Percentiles rank a stretch among this genome's conserved stretches.
Evolutionary conservation across 2,797 vertebrate genomes (phyloP).

Genomic region (Cyprinella venusta): DNA sequence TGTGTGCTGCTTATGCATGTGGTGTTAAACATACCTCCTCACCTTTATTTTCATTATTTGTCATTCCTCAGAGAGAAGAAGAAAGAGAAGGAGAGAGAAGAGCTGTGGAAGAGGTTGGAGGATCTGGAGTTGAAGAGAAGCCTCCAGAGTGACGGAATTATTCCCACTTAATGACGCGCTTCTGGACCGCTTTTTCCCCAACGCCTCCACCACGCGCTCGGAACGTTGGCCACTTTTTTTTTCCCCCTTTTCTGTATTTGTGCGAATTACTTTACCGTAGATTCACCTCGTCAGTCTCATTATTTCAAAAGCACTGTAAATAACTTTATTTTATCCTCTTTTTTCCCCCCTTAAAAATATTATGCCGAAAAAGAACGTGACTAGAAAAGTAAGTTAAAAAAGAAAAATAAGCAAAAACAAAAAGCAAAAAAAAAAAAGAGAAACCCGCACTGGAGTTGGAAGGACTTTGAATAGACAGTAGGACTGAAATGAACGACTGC

Average conservation of each 20-base stretch:
- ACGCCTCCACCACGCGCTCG: slow-evolving; percentile 46
- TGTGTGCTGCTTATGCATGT: background rate
- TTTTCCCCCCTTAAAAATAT: slow-evolving; percentile 78
- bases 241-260: slow-evolving; percentile 82
- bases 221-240: slow-evolving; percentile 58
- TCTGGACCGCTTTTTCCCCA: slow-evolving; percentile 52
- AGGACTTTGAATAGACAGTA: slow-evolving; percentile 88
- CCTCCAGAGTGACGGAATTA: slow-evolving; percentile 95
- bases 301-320: slow-evolving; percentile 99
- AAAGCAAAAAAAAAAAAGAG: slow-evolving; percentile 70
- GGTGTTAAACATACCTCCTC: background rate
- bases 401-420: slow-evolving; percentile 81
- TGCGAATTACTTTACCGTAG: slow-evolving; percentile 98
- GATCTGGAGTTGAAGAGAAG: slow-evolving; percentile 98
- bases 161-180: slow-evolving; percentile 92
- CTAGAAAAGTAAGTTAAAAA: slow-evolving; percentile 83
- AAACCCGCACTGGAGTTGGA: slow-evolving; percentile 69
- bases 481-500: slow-evolving; percentile 81
- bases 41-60: background rate
- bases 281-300: slow-evolving; percentile 96
- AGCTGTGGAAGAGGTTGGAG: slow-evolving; percentile 98
- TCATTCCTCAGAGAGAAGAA: slow-evolving; percentile 91
- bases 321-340: slow-evolving; percentile 82
- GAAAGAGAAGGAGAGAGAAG: slow-evolving; percentile 98
- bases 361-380: slow-evolving; percentile 81